phyloP scores from a whole-genome alignment of 2,797 vertebrate species.

The Spinibarbus caldwelli region DNA sequence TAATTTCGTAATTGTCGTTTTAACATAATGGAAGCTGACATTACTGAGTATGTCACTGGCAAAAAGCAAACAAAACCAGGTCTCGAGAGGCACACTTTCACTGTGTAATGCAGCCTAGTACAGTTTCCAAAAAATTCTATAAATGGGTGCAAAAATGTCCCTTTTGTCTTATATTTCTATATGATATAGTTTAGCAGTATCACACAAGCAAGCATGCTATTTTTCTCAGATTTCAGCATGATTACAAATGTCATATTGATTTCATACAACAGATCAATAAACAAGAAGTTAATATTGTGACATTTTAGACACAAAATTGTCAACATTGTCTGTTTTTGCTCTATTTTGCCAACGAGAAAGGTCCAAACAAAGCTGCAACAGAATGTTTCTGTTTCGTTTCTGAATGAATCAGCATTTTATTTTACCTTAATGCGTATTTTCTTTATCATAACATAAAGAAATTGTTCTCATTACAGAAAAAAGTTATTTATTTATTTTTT shows the following conservation, averaged over 20 bases:
- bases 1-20: no score
- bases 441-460: no score
- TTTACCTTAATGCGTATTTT: no score
- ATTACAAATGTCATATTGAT: background rate
- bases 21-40: background rate
- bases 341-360: no score
- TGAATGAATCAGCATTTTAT: no score
- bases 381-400: no score
- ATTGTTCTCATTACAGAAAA: no score
- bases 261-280: background rate
- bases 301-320: background rate
- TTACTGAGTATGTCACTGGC: background rate
- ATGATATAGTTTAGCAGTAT: background rate
- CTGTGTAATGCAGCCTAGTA: background rate
- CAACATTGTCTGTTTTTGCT: no score
- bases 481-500: no score
- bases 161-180: background rate
- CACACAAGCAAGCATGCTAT: background rate
- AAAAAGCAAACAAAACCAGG: background rate
- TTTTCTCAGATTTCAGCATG: background rate
- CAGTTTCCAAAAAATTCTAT: no score
- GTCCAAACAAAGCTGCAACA: no score
- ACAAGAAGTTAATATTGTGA: conserved; percentile 9
- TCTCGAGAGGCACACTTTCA: background rate
- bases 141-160: background rate